A percentile compares a stretch with the other conserved stretches of the same genome.
Conservation (phyloP, 1,140 invertebrate species). For the Panulirus ornatus region DNA sequence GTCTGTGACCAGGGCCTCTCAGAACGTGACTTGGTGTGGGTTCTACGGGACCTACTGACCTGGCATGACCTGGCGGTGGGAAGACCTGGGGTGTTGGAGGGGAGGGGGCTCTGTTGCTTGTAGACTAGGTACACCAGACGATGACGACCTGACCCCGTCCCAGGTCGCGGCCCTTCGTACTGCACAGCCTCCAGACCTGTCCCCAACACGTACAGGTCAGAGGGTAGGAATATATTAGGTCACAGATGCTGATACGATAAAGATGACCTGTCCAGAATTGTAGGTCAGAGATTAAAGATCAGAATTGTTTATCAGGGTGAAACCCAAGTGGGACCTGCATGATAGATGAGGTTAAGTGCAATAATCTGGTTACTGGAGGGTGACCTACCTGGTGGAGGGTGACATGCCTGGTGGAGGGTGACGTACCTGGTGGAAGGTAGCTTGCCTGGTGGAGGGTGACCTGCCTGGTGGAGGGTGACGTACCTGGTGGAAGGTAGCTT, state of each 20-base stretch:
- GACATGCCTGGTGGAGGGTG: not conserved
- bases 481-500: not conserved
- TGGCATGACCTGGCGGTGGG: conserved; percentile 38
- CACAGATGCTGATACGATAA: too few relatives aligned
- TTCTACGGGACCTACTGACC: conserved; percentile 30
- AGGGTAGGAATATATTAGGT: too few relatives aligned
- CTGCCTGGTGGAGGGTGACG: not conserved
- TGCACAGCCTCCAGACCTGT: conserved; percentile 45
- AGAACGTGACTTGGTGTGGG: too few relatives aligned
- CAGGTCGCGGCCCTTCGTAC: conserved; percentile 47
- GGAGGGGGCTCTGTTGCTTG: conserved; percentile 27
- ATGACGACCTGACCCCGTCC: conserved; percentile 20
- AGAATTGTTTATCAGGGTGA: too few relatives aligned
- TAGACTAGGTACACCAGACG: conserved; percentile 56
- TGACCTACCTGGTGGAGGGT: not conserved
- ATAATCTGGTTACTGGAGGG: too few relatives aligned
- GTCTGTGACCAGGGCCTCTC: too few relatives aligned
- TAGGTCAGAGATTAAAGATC: too few relatives aligned
- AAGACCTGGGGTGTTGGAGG: not conserved
- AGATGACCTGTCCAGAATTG: too few relatives aligned
- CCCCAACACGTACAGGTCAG: not conserved
- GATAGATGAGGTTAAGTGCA: too few relatives aligned
- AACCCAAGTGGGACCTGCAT: too few relatives aligned
- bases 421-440: not conserved
- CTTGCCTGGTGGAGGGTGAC: not conserved